Evolutionary conservation across 1,140 invertebrate species (phyloP).

Genomic region (Drosophila sproati): DNA sequence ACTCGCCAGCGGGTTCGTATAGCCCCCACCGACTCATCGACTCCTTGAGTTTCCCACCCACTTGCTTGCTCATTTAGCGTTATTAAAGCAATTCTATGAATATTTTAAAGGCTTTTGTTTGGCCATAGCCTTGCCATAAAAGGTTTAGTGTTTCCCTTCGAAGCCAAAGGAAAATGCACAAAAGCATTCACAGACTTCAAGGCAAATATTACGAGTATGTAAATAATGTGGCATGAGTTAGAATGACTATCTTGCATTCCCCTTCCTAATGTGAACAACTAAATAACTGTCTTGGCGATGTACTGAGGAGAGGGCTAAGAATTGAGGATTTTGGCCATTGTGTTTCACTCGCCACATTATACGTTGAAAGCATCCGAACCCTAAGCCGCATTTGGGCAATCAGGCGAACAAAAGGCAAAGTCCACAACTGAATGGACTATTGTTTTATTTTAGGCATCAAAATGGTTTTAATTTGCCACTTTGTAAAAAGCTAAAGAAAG

Average conservation of each 20-base stretch:
- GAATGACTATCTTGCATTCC: slow-evolving; percentile 31
- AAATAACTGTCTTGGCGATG: slow-evolving; percentile 13
- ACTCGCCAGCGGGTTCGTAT: slow-evolving; percentile 13
- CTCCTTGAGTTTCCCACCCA: neutral
- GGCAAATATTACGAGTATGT: slow-evolving; percentile 59
- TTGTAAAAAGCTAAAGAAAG: slow-evolving; percentile 14
- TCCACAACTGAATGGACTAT: slow-evolving; percentile 59
- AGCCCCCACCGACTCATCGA: neutral
- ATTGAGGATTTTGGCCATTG: neutral
- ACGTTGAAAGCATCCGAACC: slow-evolving; percentile 35
- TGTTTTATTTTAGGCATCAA: slow-evolving; percentile 63
- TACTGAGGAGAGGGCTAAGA: neutral
- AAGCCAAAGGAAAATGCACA: slow-evolving; percentile 30
- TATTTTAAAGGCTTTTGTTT: slow-evolving; percentile 75
- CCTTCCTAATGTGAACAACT: slow-evolving; percentile 17
- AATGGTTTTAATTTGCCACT: slow-evolving; percentile 75
- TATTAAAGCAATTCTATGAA: slow-evolving; percentile 82
- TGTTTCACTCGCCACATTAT: slow-evolving; percentile 19
- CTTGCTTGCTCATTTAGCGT: slow-evolving; percentile 69
- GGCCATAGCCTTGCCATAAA: slow-evolving; percentile 41
- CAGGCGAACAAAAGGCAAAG: slow-evolving; percentile 51
- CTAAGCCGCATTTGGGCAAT: slow-evolving; percentile 77
- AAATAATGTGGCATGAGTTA: slow-evolving; percentile 53
- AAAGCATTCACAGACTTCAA: slow-evolving; percentile 39
- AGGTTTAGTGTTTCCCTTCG: slow-evolving; percentile 71